Evolutionary conservation across 2,113 vertebrate genomes (phyloP), one percentile per base, ranked within the genome.

Genomic region (Gymnogyps californianus): DNA sequence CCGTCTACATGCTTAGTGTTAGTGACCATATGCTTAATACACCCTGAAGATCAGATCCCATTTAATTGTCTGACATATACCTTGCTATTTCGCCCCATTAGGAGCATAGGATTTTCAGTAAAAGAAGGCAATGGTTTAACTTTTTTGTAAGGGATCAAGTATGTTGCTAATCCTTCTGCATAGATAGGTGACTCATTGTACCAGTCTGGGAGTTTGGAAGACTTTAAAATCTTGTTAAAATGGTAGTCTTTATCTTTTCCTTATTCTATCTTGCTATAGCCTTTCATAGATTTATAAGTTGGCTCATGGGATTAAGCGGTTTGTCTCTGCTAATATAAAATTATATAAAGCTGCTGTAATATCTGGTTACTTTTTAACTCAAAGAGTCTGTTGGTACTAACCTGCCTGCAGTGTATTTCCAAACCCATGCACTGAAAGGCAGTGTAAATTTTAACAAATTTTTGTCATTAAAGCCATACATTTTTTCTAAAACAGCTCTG

Each of bases 261-360:
- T 93, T 87, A 28, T 96, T 71, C 42, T 88, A 6, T 83, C 72
- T 93, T 76, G 62, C 71, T 92, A 2, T 8, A 93, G 81, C 52
- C 59, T 96, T 97, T 95, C 74, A 22, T 21, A 95, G 59, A 55
- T 95, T 91, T 97, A 14, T 94, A 87, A 96, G 5, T 83, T 96
- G 83, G 67, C 87, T 97, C 64, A 44, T 89, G 91, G 87, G 90
- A 96, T 96, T 96, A 96, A 97, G 79, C 16, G 15, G 78, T 94
- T 97, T 97, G 90, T 97, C 92, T 97, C 26, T 89, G 47, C 82
- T 97, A 95, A 95, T 97, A 87, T 38, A 95, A 97, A 96, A 85
- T 74, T 17, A 42, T 92, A 20, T 70, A 95, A 93, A 96, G 69
- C 93, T 85, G 57, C 78, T 92, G 65, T 88, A 89, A 79, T 94